A percentile compares a stretch with the other conserved stretches of the same genome.
These are phyloP conservation scores for Flexamia atlantica DNA, from an alignment of 2,888 invertebrate genomes.

Conservation along the genomic window DNA sequence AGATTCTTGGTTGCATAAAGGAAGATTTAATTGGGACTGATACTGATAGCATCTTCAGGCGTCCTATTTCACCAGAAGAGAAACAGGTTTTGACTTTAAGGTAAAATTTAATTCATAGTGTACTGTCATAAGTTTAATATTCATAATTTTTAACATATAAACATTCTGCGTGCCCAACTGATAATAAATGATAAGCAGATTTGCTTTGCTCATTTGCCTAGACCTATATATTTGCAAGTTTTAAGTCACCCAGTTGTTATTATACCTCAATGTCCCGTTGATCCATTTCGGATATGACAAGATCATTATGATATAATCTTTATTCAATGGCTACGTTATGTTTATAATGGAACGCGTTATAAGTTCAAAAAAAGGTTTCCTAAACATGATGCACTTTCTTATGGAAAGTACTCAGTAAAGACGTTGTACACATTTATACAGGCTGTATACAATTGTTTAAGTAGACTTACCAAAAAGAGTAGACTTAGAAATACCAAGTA, in stretches of 20 bases:
- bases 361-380: not conserved
- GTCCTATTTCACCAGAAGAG: conserved; percentile 33
- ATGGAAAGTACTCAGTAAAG: not conserved
- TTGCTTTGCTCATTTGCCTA: no score
- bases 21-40: conserved; percentile 28
- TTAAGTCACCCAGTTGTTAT: no score
- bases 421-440: not conserved
- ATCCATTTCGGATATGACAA: not conserved
- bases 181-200: no score
- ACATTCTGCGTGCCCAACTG: no score
- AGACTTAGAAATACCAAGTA: no score
- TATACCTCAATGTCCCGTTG: no score
- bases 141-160: not conserved
- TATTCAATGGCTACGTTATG: not conserved
- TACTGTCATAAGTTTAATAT: conserved; percentile 17
- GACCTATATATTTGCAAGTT: no score
- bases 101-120: conserved; percentile 8
- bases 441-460: not conserved
- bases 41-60: conserved; percentile 30
- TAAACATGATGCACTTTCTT: not conserved
- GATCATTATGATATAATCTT: not conserved
- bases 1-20: conserved; percentile 31
- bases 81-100: conserved; percentile 35
- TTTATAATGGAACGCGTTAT: not conserved
- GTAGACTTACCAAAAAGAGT: not conserved